These are phyloP conservation scores for Coleophora deauratella DNA, from an alignment of 2,888 invertebrate species.

Conservation along the genomic window DNA sequence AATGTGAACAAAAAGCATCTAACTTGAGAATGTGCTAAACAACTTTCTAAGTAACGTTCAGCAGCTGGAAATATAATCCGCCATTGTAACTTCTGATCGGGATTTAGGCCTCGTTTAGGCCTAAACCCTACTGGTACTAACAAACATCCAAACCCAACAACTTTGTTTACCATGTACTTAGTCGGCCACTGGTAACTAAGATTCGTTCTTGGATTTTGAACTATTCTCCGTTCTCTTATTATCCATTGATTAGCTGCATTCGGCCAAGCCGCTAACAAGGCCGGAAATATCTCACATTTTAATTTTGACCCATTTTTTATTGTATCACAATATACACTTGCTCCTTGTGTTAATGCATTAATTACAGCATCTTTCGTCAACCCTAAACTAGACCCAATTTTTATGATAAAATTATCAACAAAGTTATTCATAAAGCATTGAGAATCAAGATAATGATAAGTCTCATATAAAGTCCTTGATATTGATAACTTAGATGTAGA, in stretches of 20 bases:
- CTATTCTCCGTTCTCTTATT: constrained; percentile 71
- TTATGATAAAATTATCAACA: constrained; percentile 75
- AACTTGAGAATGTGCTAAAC: constrained; percentile 80
- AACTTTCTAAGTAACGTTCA: constrained; percentile 82
- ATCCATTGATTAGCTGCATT: constrained; percentile 80
- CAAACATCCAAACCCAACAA: constrained; percentile 79
- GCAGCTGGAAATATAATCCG: constrained; percentile 84
- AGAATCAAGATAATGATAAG: constrained; percentile 76
- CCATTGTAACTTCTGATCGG: constrained; percentile 82
- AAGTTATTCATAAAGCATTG: constrained; percentile 80
- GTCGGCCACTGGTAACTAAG: constrained; percentile 81
- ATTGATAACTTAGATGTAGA: constrained; percentile 38
- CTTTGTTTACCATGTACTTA: constrained; percentile 76
- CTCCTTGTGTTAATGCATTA: constrained; percentile 76
- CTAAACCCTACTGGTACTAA: constrained; percentile 81
- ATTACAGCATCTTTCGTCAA: constrained; percentile 69
- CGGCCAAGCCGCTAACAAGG: constrained; percentile 83
- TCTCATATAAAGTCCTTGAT: constrained; percentile 53
- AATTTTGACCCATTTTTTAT: constrained; percentile 50
- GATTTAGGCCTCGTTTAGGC: constrained; percentile 75
- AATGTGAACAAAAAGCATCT: constrained; percentile 80
- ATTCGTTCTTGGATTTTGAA: constrained; percentile 72
- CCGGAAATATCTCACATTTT: constrained; percentile 80
- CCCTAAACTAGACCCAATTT: constrained; percentile 73
- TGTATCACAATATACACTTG: constrained; percentile 77